Base-by-base conservation (phyloP, 2,113 vertebrate species). In the Empidonax alnorum region DNA sequence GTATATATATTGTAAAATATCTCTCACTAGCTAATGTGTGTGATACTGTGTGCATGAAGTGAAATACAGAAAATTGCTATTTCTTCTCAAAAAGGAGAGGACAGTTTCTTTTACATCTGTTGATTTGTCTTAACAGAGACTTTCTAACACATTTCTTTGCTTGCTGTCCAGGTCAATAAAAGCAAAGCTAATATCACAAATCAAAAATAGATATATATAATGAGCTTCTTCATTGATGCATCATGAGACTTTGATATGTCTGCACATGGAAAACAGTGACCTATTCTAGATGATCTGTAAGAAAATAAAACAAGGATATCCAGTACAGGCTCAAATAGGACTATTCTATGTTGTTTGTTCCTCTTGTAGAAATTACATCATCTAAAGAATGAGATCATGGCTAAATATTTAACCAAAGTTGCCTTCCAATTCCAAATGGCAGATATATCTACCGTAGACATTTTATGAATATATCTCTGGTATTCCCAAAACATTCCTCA, bases 1-100 rank as follows among this genome's bases (percentile, higher is more conserved):
- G 99, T 99, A 98, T 46, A 46, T 37, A 37, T 19, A 75, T 10
- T 24, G 42, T 44, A 85, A 87, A 88, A n/a, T 71, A 59, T 42
- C 20, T 90, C 58, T 50, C 24, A 50, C 30, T 69, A 63, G 35
- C 27, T 80, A 14, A 14, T 66, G 17, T 58, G 31, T 41, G 19
- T 44, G 30, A 25, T 87, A 55, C 42, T 79, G 13, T 23, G 75
- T 61, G 59, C 59, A 47, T 50, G 31, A 84, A 42, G 16, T 55
- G 27, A 80, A 71, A 78, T 68, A 30, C 2, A 59, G 62, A 74
- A 90, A 76, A 73, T 5, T 63, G 27, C 58, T 92, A 1, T 39
- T 59, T 68, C 31, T 68, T 46, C 55, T 85, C 22, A 42, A 80
- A 87, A 59, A 27, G 22, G 37, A 84, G 42, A 79, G 30, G 33